Percentiles rank a stretch among this genome's conserved stretches.
phyloP scores from a whole-genome alignment of 2,113 vertebrate species.

The Seriola rivoliana region DNA sequence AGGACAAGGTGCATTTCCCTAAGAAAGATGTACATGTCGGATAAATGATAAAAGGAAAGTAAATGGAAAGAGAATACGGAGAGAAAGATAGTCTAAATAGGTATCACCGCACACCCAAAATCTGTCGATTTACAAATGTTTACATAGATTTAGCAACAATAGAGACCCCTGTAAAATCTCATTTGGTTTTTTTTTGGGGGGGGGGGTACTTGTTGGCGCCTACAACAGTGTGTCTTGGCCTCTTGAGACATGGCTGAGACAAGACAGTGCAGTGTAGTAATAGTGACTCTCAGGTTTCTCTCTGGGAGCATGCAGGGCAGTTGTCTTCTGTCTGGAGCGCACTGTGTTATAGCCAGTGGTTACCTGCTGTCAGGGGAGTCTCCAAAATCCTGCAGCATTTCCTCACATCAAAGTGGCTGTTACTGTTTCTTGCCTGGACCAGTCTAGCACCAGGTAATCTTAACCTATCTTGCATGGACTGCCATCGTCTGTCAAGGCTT shows the following conservation, averaged over 20 bases:
- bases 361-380: conserved; percentile 67
- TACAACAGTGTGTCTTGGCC: conserved; percentile 4
- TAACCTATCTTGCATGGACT: conserved; percentile 11
- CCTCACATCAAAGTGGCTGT: conserved; percentile 71
- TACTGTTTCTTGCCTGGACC: conserved; percentile 33
- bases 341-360: conserved; percentile 53
- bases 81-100: conserved; percentile 33
- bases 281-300: conserved; percentile 66
- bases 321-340: conserved; percentile 41
- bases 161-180: conserved; percentile 61
- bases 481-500: conserved; percentile 2
- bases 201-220: conserved; percentile 18
- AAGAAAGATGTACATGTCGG: conserved; percentile 4
- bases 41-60: conserved; percentile 6
- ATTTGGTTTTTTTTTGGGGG: conserved; percentile 47
- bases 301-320: conserved; percentile 26
- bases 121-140: conserved; percentile 9
- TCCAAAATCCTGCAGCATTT: conserved; percentile 61
- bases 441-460: conserved; percentile 30
- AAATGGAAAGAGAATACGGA: not conserved
- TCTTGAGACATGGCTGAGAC: not conserved
- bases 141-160: conserved; percentile 32
- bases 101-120: conserved; percentile 13
- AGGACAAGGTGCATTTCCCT: not conserved
- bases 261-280: conserved; percentile 36